Evolutionary conservation across 2,113 vertebrate species (phyloP), one percentile per base, ranked within the genome.

Genomic region (Protobothrops flavoviridis): DNA sequence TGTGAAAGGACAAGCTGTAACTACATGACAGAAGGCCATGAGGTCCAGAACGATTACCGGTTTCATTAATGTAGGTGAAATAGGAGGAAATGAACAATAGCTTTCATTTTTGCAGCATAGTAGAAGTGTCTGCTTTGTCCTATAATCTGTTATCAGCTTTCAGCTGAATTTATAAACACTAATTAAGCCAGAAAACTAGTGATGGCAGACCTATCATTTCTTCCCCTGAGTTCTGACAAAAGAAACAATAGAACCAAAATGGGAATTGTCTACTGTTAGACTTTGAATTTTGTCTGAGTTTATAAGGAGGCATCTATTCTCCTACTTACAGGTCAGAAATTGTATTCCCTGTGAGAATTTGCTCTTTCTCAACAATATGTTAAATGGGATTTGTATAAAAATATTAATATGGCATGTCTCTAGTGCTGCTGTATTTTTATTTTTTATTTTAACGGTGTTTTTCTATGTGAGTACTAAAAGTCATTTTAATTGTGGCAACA

Each of bases 1-100:
- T 96, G 95, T 97, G 93, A 96, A 97, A 96, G 92, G 94, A 96
- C 81, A 95, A 96, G 95, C 94, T 91, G 9, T 96, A 95, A 96
- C 90, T 96, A 92, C 91, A 95, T 95, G 90, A 85, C 43, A 95
- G 96, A 97, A 95, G 96, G 92, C 39, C 55, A 96, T 89, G 89
- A 61, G 55, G 87, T 97, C 88, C 90, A 91, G 94, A 96, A 93
- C 92, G 96, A 95, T 97, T 97, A 94, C 74, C 56, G 12, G 64
- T 95, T 96, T 97, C 94, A 97, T 97, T 97, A 97, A 88, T 56
- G 29, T 45, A 96, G 39, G 57, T 93, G 90, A 94, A 95, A 96
- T 90, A 94, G 85, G 53, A 88, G 94, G 94, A 95, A 95, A 81
- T 4, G 56, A 96, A 95, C 95, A 97, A 94, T 91, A 91, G 64